Base-by-base conservation (phyloP, 2,888 invertebrate genomes). In the Campoplex nolae region DNA sequence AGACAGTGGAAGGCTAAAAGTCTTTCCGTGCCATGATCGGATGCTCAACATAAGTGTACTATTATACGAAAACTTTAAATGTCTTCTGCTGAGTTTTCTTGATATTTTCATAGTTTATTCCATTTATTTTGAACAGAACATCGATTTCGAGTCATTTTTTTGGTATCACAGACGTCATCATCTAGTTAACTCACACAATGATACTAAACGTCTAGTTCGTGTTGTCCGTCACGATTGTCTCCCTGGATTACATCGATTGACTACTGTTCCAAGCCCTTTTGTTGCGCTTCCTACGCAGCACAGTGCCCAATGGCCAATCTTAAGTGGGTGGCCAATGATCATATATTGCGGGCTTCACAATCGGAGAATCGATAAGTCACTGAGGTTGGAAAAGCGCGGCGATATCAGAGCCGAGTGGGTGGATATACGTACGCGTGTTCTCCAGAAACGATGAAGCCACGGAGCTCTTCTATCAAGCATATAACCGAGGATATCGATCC, bases 351-450 rank as follows among this genome's bases (percentile, higher is more conserved):
- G 18, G 38, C 51, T 54, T 9, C 7, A 13, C 67, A 67, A 77
- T 51, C 82, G 32, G 56, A 76, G 23, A 56, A 83, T 83, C 74
- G 67, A 80, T 84, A 71, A 73, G 70, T 58, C 67, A 65, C 35
- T 45, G 76, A 73, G 28, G 18, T 42, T 71, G 58, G 38, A 45
- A 3, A 68, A 68, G 48, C 23, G 48, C 13, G 48, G 65, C 48
- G 54, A 82, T 68, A 62, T 54, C 13, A 62, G 13, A 74, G 65
- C 74, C 65, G 45, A 51, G 67, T 13, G 71, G 35, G n/a, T 45
- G n/a, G 73, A 54, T 67, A 23, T 70, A 32, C 42, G 35, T 38
- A 28, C 67, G 51, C 56, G 51, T 70, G 70, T 75, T 76, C 28
- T 23, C 38, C 54, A 56, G 67, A 56, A 76, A 73, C 62, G 75